phyloP scores from a whole-genome alignment of 1,140 invertebrate genomes.

The Steinernema feltiae region DNA sequence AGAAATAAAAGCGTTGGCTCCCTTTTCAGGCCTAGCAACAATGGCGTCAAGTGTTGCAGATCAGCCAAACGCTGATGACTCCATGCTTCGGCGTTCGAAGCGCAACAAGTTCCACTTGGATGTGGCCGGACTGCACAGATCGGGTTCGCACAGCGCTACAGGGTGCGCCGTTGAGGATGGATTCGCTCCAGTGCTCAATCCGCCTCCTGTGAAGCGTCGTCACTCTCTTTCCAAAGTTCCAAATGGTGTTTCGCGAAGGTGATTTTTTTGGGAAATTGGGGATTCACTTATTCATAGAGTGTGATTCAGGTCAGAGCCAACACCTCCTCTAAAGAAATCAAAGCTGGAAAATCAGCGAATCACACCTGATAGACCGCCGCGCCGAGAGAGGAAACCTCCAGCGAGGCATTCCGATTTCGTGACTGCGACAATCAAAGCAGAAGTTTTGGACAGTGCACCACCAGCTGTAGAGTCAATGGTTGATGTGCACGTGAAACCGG shows the following conservation, averaged over 20 bases:
- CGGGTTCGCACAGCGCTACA: neutral
- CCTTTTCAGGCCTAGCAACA: neutral
- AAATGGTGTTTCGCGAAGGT: neutral
- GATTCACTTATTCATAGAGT: neutral
- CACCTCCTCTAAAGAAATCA: neutral
- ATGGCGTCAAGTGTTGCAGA: neutral
- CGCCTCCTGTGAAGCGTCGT: neutral
- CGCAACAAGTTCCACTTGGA: slow-evolving; percentile 2
- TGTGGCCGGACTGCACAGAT: neutral
- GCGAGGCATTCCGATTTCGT: neutral
- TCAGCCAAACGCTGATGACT: neutral
- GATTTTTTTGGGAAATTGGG: neutral
- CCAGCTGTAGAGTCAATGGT: neutral
- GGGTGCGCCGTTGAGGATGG: slow-evolving; percentile 1
- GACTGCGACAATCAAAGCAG: neutral
- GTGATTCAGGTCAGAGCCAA: neutral
- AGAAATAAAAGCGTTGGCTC: neutral
- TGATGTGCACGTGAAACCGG: neutral
- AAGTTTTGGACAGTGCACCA: neutral
- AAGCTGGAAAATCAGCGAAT: neutral
- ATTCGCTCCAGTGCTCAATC: neutral
- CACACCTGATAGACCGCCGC: neutral
- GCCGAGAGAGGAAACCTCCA: neutral
- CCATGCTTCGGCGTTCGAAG: neutral
- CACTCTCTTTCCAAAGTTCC: neutral